These are phyloP conservation scores for Panzeria rudis DNA, from an alignment of 2,888 invertebrate genomes.

Conservation along the genomic window DNA sequence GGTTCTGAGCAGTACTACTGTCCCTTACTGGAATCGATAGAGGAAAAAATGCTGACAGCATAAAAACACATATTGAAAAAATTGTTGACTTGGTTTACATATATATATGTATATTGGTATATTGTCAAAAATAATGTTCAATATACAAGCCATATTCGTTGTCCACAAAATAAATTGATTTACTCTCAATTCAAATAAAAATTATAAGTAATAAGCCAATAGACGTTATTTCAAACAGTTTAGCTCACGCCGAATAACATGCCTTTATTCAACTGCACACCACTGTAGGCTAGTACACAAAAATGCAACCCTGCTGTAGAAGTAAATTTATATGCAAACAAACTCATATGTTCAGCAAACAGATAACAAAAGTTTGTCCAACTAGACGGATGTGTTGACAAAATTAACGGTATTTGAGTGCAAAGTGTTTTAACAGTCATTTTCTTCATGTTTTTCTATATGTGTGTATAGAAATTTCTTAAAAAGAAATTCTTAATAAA, in stretches of 20 bases:
- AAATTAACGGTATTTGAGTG: conserved; percentile 64
- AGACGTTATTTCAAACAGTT: too few relatives aligned
- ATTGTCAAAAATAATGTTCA: too few relatives aligned
- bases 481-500: conserved; percentile 30
- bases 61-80: too few relatives aligned
- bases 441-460: conserved; percentile 4
- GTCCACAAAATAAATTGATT: too few relatives aligned
- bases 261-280: neutral
- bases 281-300: conserved; percentile 8
- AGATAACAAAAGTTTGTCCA: conserved; percentile 67
- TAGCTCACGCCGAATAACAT: neutral
- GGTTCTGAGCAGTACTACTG: too few relatives aligned
- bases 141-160: too few relatives aligned
- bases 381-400: conserved; percentile 62
- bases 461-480: conserved; percentile 23
- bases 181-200: too few relatives aligned
- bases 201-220: too few relatives aligned
- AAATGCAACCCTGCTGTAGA: conserved; percentile 30
- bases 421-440: conserved; percentile 26
- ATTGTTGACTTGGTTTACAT: too few relatives aligned
- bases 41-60: too few relatives aligned
- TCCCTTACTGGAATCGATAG: too few relatives aligned
- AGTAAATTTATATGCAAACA: conserved; percentile 47
- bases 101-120: too few relatives aligned
- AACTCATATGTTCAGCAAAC: conserved; percentile 63